Base-by-base conservation (phyloP, 2,888 invertebrate genomes). In the Monochamus alternatus region DNA sequence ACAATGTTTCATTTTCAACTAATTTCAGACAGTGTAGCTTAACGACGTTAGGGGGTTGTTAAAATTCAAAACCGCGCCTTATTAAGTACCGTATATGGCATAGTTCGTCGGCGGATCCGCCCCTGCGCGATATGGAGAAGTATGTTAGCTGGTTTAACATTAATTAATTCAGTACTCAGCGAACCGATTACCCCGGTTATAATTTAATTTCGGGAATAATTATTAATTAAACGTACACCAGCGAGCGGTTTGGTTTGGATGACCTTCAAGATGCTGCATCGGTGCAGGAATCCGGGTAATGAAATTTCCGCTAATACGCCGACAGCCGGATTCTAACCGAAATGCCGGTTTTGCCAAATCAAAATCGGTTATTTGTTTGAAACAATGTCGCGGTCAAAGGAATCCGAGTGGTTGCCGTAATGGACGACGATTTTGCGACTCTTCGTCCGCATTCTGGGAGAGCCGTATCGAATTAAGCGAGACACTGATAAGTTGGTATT, bases 301-400 rank as follows among this genome's bases (percentile, higher is more conserved):
- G 82, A 82, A 84, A 83, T 84, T 83, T 83, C 80, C 71, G 77
- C 77, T 80, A 81, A 76, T 76, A 78, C 76, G 81, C 78, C 3
- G 62, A 55, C 58, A 67, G 65, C 52, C 51, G 63, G 47, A 72
- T 32, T 75, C 66, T 14, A 66, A 72, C 52, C 51, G 66, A 71
- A 75, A 71, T 70, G 64, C 55, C 47, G 73, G 73, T 66, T 73
- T 66, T 62, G 32, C 47, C 32, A 66, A 73, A 73, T 73, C 60
- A 43, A 73, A 66, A 66, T 43, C 65, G 22, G 66, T 59, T 65
- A 73, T 65, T 73, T 66, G 59, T 44, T 73, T 66, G 66, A 66
- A 73, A 73, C 66, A 63, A 70, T 69, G 51, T 67, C 64, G 75
- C 9, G 71, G 71, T 71, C 71, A 71, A 71, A 71, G 71, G 63